Conservation (phyloP, 2,888 invertebrate species). For the Stomorhina lunata region DNA sequence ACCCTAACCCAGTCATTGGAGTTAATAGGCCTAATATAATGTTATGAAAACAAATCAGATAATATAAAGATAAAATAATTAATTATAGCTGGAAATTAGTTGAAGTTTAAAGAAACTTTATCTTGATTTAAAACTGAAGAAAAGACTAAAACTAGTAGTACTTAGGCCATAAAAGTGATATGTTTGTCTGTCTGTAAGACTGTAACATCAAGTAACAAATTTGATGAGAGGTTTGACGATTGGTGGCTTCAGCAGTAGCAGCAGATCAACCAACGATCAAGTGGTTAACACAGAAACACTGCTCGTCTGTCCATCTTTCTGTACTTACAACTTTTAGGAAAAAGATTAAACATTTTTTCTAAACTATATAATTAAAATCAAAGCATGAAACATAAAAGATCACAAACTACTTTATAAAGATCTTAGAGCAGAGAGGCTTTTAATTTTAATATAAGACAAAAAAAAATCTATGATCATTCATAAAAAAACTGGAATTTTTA, state of each 20-base stretch:
- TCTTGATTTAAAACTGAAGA: slow-evolving; percentile 71
- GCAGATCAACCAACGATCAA: background rate
- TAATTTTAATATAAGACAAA: slow-evolving; percentile 20
- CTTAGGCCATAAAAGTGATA: background rate
- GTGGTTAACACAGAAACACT: background rate
- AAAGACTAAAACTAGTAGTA: slow-evolving; percentile 61
- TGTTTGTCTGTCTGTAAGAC: background rate
- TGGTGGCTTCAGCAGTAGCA: slow-evolving; percentile 5
- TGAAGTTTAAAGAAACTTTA: slow-evolving; percentile 66
- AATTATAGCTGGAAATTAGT: slow-evolving; percentile 78
- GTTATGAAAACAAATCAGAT: slow-evolving; percentile 50
- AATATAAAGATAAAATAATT: slow-evolving; percentile 75
- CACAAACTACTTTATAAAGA: background rate
- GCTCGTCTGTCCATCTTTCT: background rate
- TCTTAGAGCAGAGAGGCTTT: slow-evolving; percentile 15
- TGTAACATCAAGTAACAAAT: background rate
- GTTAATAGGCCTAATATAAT: slow-evolving; percentile 37
- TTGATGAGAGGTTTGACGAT: background rate
- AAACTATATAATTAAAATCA: slow-evolving; percentile 58
- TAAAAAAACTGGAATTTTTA: slow-evolving; percentile 59
- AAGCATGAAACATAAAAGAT: slow-evolving; percentile 41
- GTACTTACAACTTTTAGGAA: background rate
- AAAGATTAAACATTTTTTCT: slow-evolving; percentile 46
- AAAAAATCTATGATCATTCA: slow-evolving; percentile 54
- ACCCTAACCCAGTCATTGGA: too few species aligned